Conservation (phyloP, 2,888 invertebrate genomes). For the Tridacna crocea region DNA sequence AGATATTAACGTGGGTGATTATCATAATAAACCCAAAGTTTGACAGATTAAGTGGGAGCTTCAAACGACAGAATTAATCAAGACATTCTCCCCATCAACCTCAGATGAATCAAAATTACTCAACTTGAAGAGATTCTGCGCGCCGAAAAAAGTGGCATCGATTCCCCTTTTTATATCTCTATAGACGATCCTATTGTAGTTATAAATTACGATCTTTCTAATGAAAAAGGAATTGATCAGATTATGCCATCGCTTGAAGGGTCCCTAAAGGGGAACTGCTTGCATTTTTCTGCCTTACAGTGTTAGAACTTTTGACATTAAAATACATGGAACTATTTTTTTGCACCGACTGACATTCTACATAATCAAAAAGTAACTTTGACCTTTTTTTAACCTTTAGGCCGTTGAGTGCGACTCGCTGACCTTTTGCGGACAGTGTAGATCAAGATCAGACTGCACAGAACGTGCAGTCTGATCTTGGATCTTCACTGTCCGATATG, state of each 20-base stretch:
- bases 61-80: neutral
- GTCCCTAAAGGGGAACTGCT: neutral
- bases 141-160: neutral
- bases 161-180: constrained; percentile 1
- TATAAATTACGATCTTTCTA: constrained; percentile 12
- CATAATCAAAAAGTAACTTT: too few species aligned
- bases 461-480: too few species aligned
- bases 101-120: too few species aligned
- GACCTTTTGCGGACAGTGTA: too few species aligned
- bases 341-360: too few species aligned
- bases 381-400: too few species aligned
- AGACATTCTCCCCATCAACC: neutral
- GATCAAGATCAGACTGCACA: too few species aligned
- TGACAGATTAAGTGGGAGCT: neutral
- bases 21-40: neutral
- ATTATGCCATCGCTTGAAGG: neutral
- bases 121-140: too few species aligned
- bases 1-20: too few species aligned
- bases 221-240: neutral
- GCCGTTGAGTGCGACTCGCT: too few species aligned
- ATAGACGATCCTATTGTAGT: neutral
- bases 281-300: neutral
- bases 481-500: too few species aligned
- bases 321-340: neutral
- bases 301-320: too few species aligned